Evolutionary conservation across 2,888 invertebrate genomes (phyloP).

Genomic region (Sphaerophoria rueppellii): DNA sequence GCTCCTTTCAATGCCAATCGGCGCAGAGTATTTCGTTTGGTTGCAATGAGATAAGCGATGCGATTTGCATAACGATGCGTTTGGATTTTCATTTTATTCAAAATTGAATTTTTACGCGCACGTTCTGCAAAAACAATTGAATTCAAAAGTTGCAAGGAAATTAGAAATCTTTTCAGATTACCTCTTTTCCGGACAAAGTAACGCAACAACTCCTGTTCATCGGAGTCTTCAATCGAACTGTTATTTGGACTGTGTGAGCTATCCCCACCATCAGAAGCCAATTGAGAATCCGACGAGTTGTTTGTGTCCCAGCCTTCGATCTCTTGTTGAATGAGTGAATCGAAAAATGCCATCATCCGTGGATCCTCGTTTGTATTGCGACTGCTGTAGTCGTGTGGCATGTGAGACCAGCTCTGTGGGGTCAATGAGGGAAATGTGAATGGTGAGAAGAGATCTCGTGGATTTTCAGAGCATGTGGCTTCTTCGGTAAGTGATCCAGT

Average conservation of each 20-base stretch:
- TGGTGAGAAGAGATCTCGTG: slow-evolving; percentile 88
- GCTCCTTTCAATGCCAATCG: slow-evolving; percentile 85
- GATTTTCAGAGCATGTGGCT: slow-evolving; percentile 84
- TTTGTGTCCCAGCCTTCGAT: slow-evolving; percentile 90
- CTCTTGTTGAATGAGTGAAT: slow-evolving; percentile 95
- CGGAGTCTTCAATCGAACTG: slow-evolving; percentile 79
- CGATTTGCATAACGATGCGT: slow-evolving; percentile 85
- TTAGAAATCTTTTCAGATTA: not conserved
- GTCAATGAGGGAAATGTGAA: slow-evolving; percentile 93
- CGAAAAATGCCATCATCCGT: slow-evolving; percentile 98
- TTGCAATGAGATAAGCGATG: slow-evolving; percentile 88
- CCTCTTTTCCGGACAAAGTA: slow-evolving; percentile 68
- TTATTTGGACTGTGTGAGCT: slow-evolving; percentile 77
- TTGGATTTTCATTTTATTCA: slow-evolving; percentile 80
- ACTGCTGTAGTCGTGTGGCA: slow-evolving; percentile 94
- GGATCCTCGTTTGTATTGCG: slow-evolving; percentile 95
- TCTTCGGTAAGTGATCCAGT: slow-evolving; percentile 85
- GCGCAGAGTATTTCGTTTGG: slow-evolving; percentile 87
- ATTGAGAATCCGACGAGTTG: slow-evolving; percentile 80
- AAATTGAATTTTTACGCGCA: slow-evolving; percentile 81
- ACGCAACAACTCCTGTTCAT: slow-evolving; percentile 70
- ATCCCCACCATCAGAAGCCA: slow-evolving; percentile 74
- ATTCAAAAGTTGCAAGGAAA: not conserved
- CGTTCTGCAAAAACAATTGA: slow-evolving; percentile 77
- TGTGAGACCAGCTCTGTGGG: slow-evolving; percentile 89